Evolutionary conservation across 2,888 invertebrate species (phyloP).

Genomic region (Andrena marginata): DNA sequence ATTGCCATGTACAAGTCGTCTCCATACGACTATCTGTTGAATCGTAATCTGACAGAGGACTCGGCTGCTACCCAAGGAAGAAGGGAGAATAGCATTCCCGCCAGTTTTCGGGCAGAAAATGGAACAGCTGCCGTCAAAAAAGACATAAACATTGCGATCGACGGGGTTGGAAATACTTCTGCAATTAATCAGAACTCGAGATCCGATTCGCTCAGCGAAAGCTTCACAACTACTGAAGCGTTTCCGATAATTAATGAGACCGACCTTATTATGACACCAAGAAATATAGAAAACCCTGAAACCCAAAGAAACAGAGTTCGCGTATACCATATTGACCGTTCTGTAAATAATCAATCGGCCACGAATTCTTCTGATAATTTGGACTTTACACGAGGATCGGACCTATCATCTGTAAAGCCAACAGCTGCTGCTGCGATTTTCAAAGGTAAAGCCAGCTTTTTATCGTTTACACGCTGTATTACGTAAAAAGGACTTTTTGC

Average conservation of each 20-base stretch:
- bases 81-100: background rate
- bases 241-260: background rate
- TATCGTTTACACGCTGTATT: background rate
- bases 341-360: background rate
- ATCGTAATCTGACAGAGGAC: background rate
- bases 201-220: background rate
- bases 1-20: background rate
- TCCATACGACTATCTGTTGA: background rate
- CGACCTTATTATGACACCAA: background rate
- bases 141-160: background rate
- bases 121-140: background rate
- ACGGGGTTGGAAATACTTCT: background rate
- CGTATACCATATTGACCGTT: background rate
- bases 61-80: background rate
- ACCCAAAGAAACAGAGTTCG: background rate
- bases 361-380: background rate
- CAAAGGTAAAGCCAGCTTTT: conserved; percentile 57
- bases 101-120: background rate
- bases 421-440: conserved; percentile 27
- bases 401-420: background rate
- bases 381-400: conserved; percentile 8
- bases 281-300: background rate
- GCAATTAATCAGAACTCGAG: background rate
- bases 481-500: background rate
- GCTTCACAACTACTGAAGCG: background rate